Evolutionary conservation across 2,797 vertebrate genomes (phyloP), one percentile per base, ranked within the genome.

Genomic region (Notamacropus eugenii): DNA sequence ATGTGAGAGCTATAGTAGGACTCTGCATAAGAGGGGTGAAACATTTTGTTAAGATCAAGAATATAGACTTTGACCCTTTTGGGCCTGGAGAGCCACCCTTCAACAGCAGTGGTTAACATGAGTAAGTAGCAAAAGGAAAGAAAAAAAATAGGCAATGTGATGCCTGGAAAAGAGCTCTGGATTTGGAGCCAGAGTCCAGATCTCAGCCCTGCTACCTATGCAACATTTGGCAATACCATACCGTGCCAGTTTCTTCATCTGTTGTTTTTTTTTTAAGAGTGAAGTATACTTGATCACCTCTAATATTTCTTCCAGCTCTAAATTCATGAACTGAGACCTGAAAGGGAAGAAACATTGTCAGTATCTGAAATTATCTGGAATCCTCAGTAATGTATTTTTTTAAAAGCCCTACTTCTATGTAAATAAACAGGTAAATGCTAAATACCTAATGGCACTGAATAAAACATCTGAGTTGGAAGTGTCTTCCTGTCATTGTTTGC

Each of bases 401-500:
- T 0, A 2, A 54, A 82, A 93, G 91, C 6, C 91, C 94, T 40
- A 0, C 82, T 13, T 24, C 27, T 34, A 55, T 46, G 74, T 40
- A 94, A 9, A 57, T 62, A 67, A 56, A 28, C 1, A 0, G 5
- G 0, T 19, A 5, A 0, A 50, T 34, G 28, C 54, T 92, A 91
- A 93, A 28, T 50, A 92, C 22, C 0, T 27, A 27, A 28, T 34
- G 58, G 29, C 31, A 28, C 55, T 93, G 31, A 94, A 67, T 87
- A 62, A 91, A 57, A 46, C 55, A n/a, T 31, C 91, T 0, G 0
- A 4, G n/a, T 8, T 55, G 46, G 0, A 12, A 55, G 92, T 82
- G 22, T 0, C 8, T n/a, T 95, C 91, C 90, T n/a, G 29, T 1
- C 24, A 24, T 27, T 90, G 90, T 56, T 56, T 28, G 34, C 1